Evolutionary conservation across 1,140 invertebrate genomes (phyloP).

Genomic region (Apis mellifera): DNA sequence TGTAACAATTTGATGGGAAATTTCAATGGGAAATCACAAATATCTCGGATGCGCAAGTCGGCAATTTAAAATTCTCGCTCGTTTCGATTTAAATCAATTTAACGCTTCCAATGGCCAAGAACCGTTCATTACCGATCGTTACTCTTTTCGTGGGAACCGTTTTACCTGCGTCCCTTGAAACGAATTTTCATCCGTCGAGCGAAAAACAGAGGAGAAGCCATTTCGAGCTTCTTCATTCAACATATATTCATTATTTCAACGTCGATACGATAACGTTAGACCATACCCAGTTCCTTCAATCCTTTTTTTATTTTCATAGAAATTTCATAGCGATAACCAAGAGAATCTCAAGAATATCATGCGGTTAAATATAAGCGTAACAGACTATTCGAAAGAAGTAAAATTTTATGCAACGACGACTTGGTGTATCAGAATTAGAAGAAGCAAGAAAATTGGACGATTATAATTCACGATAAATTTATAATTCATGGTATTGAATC

Average conservation of each 20-base stretch:
- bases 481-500: too few relatives aligned
- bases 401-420: not conserved
- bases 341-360: not conserved
- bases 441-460: too few relatives aligned
- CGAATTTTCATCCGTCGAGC: slow-evolving; percentile 51
- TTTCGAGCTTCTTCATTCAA: slow-evolving; percentile 22
- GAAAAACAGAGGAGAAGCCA: slow-evolving; percentile 19
- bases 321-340: slow-evolving; percentile 24
- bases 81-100: slow-evolving; percentile 50
- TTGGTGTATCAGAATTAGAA: too few relatives aligned
- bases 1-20: not conserved
- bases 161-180: slow-evolving; percentile 24
- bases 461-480: too few relatives aligned
- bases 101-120: slow-evolving; percentile 44
- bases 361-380: not conserved
- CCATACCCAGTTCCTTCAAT: slow-evolving; percentile 26
- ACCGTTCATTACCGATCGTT: slow-evolving; percentile 45
- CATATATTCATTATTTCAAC: slow-evolving; percentile 47
- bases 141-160: slow-evolving; percentile 20
- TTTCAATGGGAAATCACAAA: slow-evolving; percentile 10
- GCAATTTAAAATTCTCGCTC: slow-evolving; percentile 6
- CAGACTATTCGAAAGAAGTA: not conserved
- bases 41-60: not conserved
- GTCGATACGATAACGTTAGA: not conserved
- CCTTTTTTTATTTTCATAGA: slow-evolving; percentile 28